Evolutionary conservation across 2,113 vertebrate species (phyloP).

Genomic region (Oenanthe oenanthe): DNA sequence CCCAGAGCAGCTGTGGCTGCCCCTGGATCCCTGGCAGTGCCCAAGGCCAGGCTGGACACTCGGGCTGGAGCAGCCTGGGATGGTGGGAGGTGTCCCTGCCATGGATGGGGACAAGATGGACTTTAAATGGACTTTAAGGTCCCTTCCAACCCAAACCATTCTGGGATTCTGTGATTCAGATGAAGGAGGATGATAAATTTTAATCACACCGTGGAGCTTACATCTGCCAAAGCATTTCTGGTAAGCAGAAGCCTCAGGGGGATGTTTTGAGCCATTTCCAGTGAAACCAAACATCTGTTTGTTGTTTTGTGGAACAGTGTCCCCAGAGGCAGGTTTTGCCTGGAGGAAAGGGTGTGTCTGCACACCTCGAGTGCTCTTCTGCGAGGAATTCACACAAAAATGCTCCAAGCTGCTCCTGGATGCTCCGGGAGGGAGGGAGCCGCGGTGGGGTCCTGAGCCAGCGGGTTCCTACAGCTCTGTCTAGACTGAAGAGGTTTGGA

Average conservation of each 20-base stretch:
- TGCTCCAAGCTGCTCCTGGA: neutral
- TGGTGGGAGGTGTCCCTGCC: neutral
- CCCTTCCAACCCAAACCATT: neutral
- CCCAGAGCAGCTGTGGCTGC: neutral
- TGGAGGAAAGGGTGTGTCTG: neutral
- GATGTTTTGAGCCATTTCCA: neutral
- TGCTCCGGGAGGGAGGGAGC: neutral
- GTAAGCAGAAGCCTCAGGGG: neutral
- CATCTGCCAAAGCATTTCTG: neutral
- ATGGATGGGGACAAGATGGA: neutral
- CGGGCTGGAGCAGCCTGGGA: neutral
- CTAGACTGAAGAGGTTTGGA: neutral
- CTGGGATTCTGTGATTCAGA: neutral
- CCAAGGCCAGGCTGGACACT: neutral
- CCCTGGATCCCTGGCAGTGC: neutral
- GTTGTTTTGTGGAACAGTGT: neutral
- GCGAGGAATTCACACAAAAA: neutral
- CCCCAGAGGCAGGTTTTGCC: accelerated
- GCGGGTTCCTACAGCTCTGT: neutral
- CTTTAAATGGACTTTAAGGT: neutral
- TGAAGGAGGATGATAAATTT: neutral
- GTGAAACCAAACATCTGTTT: neutral
- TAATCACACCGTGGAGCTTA: accelerated
- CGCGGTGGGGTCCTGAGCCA: neutral
- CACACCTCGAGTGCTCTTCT: neutral